These are phyloP conservation scores for Threskiornis aethiopicus DNA, from an alignment of 2,797 vertebrate species.

Conservation along the genomic window DNA sequence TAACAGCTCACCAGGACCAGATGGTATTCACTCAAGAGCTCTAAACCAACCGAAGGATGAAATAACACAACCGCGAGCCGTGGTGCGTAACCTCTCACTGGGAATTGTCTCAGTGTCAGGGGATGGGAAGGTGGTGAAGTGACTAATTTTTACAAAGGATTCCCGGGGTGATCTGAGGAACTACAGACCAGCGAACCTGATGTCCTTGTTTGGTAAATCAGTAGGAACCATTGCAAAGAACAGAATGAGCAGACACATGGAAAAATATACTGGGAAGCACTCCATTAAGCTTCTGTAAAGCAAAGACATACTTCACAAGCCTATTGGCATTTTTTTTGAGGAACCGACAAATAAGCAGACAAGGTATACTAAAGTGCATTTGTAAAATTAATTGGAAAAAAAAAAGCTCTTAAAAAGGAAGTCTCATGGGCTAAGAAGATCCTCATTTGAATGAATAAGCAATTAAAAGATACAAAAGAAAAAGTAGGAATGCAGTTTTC, in stretches of 20 bases:
- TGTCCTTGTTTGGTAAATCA: background rate
- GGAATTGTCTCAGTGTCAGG: background rate
- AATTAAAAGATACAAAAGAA: background rate
- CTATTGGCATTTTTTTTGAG: background rate
- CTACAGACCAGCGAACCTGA: background rate
- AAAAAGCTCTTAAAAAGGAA: background rate
- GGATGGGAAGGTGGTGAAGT: background rate
- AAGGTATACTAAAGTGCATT: background rate
- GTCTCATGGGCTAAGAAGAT: background rate
- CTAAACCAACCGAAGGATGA: background rate
- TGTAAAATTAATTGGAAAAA: background rate
- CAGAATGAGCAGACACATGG: background rate
- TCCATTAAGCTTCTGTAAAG: background rate
- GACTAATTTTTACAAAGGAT: background rate
- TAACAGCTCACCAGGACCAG: background rate
- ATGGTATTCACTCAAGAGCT: background rate
- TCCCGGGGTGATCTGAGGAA: background rate
- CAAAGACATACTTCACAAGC: background rate
- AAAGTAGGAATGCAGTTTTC: background rate
- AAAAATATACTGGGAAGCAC: background rate
- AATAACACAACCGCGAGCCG: fast-evolving
- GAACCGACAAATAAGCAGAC: background rate
- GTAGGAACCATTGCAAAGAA: background rate
- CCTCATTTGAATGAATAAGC: background rate
- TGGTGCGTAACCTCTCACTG: background rate